Evolutionary conservation across 2,113 vertebrate genomes (phyloP).

Genomic region (Emydocephalus ijimae): DNA sequence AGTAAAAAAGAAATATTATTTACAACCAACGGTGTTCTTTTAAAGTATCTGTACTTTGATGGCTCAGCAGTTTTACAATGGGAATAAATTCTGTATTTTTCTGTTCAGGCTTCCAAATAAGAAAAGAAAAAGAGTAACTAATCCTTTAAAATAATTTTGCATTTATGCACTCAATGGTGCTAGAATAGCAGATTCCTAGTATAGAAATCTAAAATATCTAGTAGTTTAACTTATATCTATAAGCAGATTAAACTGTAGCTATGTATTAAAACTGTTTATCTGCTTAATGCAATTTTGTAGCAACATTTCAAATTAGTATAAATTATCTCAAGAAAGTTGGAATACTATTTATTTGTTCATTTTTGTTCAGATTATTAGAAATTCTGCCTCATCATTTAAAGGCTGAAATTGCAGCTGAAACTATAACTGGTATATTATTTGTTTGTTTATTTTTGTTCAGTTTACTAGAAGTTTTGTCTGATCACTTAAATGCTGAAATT

Average conservation of each 20-base stretch:
- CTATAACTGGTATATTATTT: constrained; percentile 68
- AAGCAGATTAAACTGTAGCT: not conserved
- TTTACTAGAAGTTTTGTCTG: constrained; percentile 88
- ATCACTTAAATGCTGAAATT: constrained; percentile 96
- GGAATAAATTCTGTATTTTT: not conserved
- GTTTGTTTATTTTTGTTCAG: constrained; percentile 66
- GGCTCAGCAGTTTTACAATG: not conserved
- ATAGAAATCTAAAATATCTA: not conserved
- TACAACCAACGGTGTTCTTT: not conserved
- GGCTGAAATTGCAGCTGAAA: constrained; percentile 92
- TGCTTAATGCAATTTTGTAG: not conserved
- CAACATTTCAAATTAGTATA: not conserved
- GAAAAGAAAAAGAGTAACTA: not conserved
- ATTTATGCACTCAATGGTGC: not conserved
- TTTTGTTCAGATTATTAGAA: constrained; percentile 79
- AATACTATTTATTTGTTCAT: constrained; percentile 39
- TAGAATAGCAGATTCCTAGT: not conserved
- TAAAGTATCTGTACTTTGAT: not conserved
- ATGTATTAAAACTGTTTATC: not conserved
- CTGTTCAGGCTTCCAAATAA: not conserved
- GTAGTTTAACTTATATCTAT: not conserved
- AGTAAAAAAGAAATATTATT: not conserved
- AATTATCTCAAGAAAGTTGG: constrained; percentile 31
- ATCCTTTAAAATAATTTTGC: not conserved
- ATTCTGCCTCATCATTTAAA: constrained; percentile 95